Percentiles rank a stretch among this genome's conserved stretches.
These are phyloP conservation scores for Parascotia fuliginaria DNA, from an alignment of 2,888 invertebrate species.

Conservation along the genomic window DNA sequence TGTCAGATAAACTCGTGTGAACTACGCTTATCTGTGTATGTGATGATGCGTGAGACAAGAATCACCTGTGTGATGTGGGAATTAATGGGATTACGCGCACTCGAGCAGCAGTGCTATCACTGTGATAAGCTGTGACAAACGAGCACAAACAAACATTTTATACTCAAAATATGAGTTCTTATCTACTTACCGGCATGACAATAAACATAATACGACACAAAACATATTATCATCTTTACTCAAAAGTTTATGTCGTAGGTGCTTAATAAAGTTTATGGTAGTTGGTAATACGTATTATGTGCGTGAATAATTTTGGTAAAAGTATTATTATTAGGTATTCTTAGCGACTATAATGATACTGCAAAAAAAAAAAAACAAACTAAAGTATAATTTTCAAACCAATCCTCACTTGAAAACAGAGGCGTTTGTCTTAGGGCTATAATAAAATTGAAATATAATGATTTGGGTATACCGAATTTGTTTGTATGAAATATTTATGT, in stretches of 20 bases:
- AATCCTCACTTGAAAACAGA: not conserved
- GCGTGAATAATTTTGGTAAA: not conserved
- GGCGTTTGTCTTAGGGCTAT: not conserved
- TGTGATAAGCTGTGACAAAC: conserved; percentile 6
- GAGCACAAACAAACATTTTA: not conserved
- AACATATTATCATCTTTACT: not conserved
- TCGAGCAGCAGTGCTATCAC: conserved; percentile 9
- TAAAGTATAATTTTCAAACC: too few relatives aligned
- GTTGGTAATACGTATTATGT: too few relatives aligned
- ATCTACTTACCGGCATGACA: too few relatives aligned
- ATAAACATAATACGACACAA: not conserved
- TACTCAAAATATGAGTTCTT: not conserved
- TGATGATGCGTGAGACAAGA: conserved; percentile 42
- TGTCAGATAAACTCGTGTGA: conserved; percentile 71
- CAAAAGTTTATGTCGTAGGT: not conserved
- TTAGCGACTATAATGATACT: too few relatives aligned
- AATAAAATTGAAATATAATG: not conserved
- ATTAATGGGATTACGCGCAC: conserved; percentile 9
- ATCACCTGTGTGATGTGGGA: conserved; percentile 28
- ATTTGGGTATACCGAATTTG: not conserved
- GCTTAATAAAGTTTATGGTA: too few relatives aligned
- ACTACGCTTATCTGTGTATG: conserved; percentile 60
- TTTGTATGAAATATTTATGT: too few relatives aligned
- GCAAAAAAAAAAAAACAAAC: too few relatives aligned
- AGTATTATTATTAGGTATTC: too few relatives aligned